phyloP scores from a whole-genome alignment of 2,888 invertebrate genomes.

The Ophion costatus region DNA sequence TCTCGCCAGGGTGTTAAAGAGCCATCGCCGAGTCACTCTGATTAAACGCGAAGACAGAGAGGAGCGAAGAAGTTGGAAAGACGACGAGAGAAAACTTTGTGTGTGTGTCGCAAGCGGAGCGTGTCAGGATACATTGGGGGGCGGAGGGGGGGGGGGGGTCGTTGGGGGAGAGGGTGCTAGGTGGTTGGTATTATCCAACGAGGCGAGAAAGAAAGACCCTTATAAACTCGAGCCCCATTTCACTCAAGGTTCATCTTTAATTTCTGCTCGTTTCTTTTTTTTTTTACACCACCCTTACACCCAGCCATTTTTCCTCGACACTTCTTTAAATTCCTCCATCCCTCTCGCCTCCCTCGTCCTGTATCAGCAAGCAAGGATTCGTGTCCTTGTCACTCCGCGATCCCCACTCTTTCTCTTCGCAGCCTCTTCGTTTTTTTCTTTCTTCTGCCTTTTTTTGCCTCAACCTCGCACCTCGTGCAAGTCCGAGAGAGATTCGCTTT shows the following conservation, averaged over 20 bases:
- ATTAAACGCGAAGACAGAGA: slow-evolving; percentile 61
- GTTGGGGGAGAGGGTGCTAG: slow-evolving; percentile 32
- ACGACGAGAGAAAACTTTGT: slow-evolving; percentile 25
- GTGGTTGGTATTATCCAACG: slow-evolving; percentile 50
- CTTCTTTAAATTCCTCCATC: slow-evolving; percentile 79
- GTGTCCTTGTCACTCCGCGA: slow-evolving; percentile 58
- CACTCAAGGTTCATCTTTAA: slow-evolving; percentile 83
- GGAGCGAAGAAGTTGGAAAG: slow-evolving; percentile 20
- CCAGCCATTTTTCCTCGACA: slow-evolving; percentile 76
- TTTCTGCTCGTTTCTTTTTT: slow-evolving; percentile 81
- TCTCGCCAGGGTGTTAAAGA: slow-evolving; percentile 58
- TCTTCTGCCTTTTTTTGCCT: slow-evolving; percentile 40
- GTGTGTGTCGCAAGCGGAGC: slow-evolving; percentile 17
- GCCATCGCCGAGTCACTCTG: slow-evolving; percentile 59
- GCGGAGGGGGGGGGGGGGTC: no score
- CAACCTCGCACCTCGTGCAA: slow-evolving; percentile 37
- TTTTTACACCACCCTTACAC: slow-evolving; percentile 29
- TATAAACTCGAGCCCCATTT: slow-evolving; percentile 83
- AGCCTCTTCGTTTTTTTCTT: slow-evolving; percentile 25
- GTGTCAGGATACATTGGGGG: slow-evolving; percentile 52
- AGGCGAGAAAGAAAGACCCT: slow-evolving; percentile 72
- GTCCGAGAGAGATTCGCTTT: slow-evolving; percentile 30
- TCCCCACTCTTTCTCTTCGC: slow-evolving; percentile 51
- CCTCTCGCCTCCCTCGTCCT: slow-evolving; percentile 20
- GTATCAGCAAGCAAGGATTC: slow-evolving; percentile 48